A percentile compares a stretch with the other conserved stretches of the same genome.
Conservation (phyloP, 37 sponge, comb jelly and placozoan species). For the Ianthella basta region DNA sequence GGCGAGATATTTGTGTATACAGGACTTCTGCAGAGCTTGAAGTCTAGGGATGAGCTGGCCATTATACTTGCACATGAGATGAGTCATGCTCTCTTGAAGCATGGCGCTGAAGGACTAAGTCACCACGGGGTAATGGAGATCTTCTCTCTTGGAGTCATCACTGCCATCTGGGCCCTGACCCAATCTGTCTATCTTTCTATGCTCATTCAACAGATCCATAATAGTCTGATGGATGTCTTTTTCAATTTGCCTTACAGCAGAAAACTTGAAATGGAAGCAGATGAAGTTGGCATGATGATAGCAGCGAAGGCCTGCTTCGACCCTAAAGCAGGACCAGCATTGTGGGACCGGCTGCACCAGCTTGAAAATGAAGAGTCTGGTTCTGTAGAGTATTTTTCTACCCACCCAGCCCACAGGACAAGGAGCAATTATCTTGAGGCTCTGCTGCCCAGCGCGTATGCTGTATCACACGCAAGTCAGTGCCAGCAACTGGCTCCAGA, state of each 20-base stretch:
- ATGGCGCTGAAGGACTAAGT: conserved; percentile 55
- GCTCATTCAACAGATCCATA: conserved; percentile 39
- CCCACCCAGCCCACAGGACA: conserved; percentile 60
- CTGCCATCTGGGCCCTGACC: conserved; percentile 61
- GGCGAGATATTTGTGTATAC: conserved; percentile 73
- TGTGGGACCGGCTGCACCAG: conserved; percentile 32
- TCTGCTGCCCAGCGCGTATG: conserved; percentile 39
- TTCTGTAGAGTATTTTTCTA: conserved; percentile 43
- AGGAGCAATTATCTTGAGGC: conserved; percentile 11
- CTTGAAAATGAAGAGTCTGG: not conserved
- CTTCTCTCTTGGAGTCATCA: conserved; percentile 41
- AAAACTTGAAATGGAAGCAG: conserved; percentile 71
- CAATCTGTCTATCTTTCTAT: conserved; percentile 50
- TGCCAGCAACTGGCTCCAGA: conserved; percentile 9
- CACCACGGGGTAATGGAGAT: conserved; percentile 44
- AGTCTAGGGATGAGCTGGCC: conserved; percentile 57
- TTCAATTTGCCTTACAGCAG: conserved; percentile 55
- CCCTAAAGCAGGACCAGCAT: conserved; percentile 31
- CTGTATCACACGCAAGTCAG: conserved; percentile 1
- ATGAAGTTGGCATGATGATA: conserved; percentile 62
- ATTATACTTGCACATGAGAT: conserved; percentile 72
- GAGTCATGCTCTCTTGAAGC: conserved; percentile 63
- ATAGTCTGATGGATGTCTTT: conserved; percentile 3
- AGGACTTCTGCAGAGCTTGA: conserved; percentile 47
- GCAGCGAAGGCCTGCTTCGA: conserved; percentile 70